Evolutionary conservation across 2,113 vertebrate species (phyloP).

Genomic region (Lates calcarifer): DNA sequence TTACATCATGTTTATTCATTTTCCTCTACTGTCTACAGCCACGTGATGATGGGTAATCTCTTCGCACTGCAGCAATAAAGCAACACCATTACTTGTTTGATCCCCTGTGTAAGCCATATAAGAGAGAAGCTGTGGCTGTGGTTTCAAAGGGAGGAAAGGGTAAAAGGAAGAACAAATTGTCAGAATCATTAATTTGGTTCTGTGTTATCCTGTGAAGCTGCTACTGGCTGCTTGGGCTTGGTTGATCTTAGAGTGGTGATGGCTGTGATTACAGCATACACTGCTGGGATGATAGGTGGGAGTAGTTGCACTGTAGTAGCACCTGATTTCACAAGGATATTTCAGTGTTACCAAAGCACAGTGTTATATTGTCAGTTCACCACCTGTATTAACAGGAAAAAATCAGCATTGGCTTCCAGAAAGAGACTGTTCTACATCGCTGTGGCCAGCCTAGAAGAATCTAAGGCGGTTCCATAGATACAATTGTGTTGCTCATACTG

Average conservation of each 20-base stretch:
- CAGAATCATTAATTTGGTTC: conserved; percentile 33
- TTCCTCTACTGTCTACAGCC: neutral
- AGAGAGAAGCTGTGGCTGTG: neutral
- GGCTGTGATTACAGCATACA: conserved; percentile 30
- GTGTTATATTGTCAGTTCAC: neutral
- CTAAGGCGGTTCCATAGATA: neutral
- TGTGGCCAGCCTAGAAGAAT: neutral
- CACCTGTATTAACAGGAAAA: neutral
- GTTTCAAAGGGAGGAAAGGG: neutral
- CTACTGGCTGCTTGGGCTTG: conserved; percentile 18
- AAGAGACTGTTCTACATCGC: neutral
- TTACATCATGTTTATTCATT: neutral
- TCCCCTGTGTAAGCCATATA: neutral
- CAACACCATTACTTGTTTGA: neutral
- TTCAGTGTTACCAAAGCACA: conserved; percentile 2
- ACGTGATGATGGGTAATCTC: neutral
- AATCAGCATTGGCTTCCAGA: neutral
- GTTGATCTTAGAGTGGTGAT: neutral
- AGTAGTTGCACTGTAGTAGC: conserved; percentile 11
- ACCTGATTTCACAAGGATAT: conserved; percentile 22
- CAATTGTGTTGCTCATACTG: neutral
- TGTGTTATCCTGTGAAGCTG: conserved; percentile 1
- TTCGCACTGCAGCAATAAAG: neutral
- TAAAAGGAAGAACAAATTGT: conserved; percentile 20
- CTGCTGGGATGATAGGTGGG: neutral